These are phyloP conservation scores for Microplitis demolitor DNA, from an alignment of 1,140 invertebrate genomes.

Conservation along the genomic window DNA sequence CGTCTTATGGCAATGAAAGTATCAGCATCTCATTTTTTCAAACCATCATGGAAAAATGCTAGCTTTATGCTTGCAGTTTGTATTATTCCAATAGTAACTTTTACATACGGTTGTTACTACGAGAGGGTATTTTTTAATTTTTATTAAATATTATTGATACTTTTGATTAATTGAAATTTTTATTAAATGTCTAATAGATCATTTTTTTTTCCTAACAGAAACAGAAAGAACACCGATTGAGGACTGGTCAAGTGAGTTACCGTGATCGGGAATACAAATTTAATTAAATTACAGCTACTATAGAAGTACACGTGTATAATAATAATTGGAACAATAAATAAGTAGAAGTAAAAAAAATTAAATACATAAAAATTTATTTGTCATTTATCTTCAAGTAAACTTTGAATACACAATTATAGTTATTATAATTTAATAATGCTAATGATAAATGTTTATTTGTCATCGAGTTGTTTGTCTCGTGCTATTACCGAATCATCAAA, in stretches of 20 bases:
- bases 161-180: constrained; percentile 13
- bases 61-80: constrained; percentile 61
- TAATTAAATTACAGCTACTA: constrained; percentile 41
- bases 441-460: constrained; percentile 66
- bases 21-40: constrained; percentile 70
- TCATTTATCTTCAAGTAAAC: not conserved
- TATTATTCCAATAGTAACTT: constrained; percentile 65
- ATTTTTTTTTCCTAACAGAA: constrained; percentile 48
- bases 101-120: constrained; percentile 59
- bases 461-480: constrained; percentile 91
- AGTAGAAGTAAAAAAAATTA: constrained; percentile 19
- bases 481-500: constrained; percentile 94
- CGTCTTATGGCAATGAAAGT: constrained; percentile 72
- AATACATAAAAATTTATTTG: constrained; percentile 7
- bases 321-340: constrained; percentile 10
- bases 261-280: constrained; percentile 71
- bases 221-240: constrained; percentile 63
- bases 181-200: constrained; percentile 25
- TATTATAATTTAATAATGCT: constrained; percentile 17
- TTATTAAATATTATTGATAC: not conserved
- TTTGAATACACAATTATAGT: constrained; percentile 15
- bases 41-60: constrained; percentile 66
- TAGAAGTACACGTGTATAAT: constrained; percentile 11
- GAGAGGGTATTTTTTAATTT: constrained; percentile 45
- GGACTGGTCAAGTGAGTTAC: constrained; percentile 74